These are phyloP conservation scores for Parasteatoda lunata DNA, from an alignment of 2,888 invertebrate species.

Conservation along the genomic window DNA sequence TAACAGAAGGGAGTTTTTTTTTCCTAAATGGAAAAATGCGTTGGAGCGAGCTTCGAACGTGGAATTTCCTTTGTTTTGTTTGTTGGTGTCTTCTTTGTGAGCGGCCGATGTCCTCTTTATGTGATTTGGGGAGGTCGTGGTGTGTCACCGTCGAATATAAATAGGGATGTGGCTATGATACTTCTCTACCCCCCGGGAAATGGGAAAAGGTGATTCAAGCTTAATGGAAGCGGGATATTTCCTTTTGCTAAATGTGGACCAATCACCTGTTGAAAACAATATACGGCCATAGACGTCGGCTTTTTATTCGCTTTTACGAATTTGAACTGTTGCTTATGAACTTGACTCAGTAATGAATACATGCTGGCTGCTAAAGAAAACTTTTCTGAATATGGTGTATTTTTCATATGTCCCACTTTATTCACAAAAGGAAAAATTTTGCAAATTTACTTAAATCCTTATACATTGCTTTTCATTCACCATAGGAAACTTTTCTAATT, in stretches of 20 bases:
- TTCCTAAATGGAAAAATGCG: conserved; percentile 51
- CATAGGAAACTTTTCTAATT: too few relatives aligned
- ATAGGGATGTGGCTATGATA: conserved; percentile 24
- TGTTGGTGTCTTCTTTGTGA: not conserved
- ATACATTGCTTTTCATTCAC: too few relatives aligned
- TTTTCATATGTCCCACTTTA: too few relatives aligned
- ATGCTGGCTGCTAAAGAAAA: too few relatives aligned
- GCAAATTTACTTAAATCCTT: too few relatives aligned
- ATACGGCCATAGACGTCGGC: not conserved
- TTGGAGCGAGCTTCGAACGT: not conserved
- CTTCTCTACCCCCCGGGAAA: not conserved
- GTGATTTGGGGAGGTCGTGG: conserved; percentile 33
- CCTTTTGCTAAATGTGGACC: not conserved
- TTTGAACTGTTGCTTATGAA: too few relatives aligned
- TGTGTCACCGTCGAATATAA: conserved; percentile 48
- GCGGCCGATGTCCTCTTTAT: conserved; percentile 30
- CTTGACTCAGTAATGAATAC: too few relatives aligned
- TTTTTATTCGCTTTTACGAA: too few relatives aligned
- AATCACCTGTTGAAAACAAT: conserved; percentile 9
- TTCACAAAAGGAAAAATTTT: too few relatives aligned
- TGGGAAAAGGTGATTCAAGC: conserved; percentile 40
- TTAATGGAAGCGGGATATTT: conserved; percentile 36
- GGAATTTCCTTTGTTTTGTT: not conserved
- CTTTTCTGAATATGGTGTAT: too few relatives aligned
- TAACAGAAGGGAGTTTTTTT: not conserved